Base-by-base conservation (phyloP, 2,888 invertebrate genomes). In the Drosophila gaucha region DNA sequence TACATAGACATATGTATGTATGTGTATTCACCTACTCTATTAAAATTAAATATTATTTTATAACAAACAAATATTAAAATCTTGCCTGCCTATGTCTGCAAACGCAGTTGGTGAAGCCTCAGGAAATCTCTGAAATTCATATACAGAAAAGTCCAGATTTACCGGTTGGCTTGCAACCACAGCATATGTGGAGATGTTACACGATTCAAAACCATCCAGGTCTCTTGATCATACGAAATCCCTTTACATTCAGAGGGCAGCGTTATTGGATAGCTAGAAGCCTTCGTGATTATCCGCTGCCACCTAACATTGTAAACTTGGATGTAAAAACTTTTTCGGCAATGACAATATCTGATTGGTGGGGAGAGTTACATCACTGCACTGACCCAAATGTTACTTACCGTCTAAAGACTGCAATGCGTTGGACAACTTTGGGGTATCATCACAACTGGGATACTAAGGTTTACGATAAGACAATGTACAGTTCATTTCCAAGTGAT, bases 401-500 rank as follows among this genome's bases (percentile, higher is more conserved):
- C 77, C 91, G 90, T 3, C 77, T 91, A 86, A 91, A 85, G 79
- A 89, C 74, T 65, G 93, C 77, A 63, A 91, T 99, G 79, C 93
- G 99, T 80, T 99, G 99, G 99, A 94, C 96, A 1, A 99, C 99
- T 0, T 92, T 99, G 31, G 99, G 99, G 12, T 99, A 98, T 90
- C 99, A 99, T 92, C 98, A 99, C 92, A 95, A 99, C 91, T 99
- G 99, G 99, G 95, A 98, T 86, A 96, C 97, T 54, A 99, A 99
- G 94, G 95, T 95, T 10, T 97, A 97, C 88, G 94, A 93, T 58
- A 96, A 97, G 91, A 90, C 93, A 5, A 93, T 93, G 66, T 94
- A 93, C 89, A 93, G 94, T 46, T 87, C 91, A 9, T 96, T 98
- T 91, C 98, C 98, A 0, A 71, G 87, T 12, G 97, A 98, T 82